These are phyloP conservation scores for Aplochiton taeniatus DNA, from an alignment of 2,797 vertebrate species.

Conservation along the genomic window DNA sequence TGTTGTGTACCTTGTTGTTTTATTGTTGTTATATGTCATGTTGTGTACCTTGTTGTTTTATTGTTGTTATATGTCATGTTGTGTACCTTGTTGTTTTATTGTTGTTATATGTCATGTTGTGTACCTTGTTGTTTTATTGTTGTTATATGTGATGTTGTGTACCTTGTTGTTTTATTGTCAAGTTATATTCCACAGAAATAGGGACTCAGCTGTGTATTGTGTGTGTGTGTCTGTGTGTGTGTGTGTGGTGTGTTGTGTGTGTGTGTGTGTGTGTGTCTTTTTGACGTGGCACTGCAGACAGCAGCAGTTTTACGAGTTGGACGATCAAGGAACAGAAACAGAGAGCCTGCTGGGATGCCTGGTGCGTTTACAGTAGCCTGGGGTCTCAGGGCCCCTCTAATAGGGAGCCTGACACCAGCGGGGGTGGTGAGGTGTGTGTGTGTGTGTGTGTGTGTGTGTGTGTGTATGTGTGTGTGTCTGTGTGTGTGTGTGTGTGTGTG, in stretches of 20 bases:
- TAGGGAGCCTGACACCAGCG: conserved; percentile 45
- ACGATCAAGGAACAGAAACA: conserved; percentile 45
- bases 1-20: too few species aligned
- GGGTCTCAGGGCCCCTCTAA: conserved; percentile 43
- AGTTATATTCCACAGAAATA: not conserved
- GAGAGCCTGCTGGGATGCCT: conserved; percentile 32
- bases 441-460: not conserved
- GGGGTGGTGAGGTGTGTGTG: not conserved
- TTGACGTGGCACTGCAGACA: conserved; percentile 35
- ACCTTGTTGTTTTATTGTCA: too few species aligned
- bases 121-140: too few species aligned
- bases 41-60: too few species aligned
- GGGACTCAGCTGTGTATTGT: too few species aligned
- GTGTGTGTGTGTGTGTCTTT: conserved; percentile 19
- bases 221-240: too few species aligned
- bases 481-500: not conserved
- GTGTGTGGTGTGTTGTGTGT: too few species aligned
- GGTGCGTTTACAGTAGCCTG: conserved; percentile 44
- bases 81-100: too few species aligned
- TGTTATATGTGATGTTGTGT: too few species aligned
- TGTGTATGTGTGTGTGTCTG: not conserved
- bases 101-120: too few species aligned
- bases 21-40: too few species aligned
- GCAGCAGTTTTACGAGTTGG: conserved; percentile 28
- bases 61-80: too few species aligned